A percentile compares a stretch with the other conserved stretches of the same genome.
These are phyloP conservation scores for Lutraria lutraria DNA, from an alignment of 2,888 invertebrate species.

Conservation along the genomic window DNA sequence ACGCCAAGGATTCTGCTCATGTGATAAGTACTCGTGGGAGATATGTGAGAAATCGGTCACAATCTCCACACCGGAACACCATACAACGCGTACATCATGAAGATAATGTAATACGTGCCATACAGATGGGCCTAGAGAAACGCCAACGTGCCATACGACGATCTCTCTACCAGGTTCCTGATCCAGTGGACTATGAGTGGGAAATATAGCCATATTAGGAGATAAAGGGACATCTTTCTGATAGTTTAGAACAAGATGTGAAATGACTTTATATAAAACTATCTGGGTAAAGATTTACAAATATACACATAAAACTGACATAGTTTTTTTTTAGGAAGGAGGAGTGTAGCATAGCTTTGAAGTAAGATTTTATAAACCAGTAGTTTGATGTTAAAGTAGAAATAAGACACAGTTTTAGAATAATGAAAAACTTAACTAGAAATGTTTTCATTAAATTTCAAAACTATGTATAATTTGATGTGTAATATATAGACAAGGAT, in stretches of 20 bases:
- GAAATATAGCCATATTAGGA: conserved; percentile 66
- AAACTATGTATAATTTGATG: not conserved
- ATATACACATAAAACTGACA: not conserved
- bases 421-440: not conserved
- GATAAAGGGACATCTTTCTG: not conserved
- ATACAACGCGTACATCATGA: conserved; percentile 69
- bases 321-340: not conserved
- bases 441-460: too few relatives aligned
- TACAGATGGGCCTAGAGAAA: conserved; percentile 79
- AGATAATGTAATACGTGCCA: conserved; percentile 76
- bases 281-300: not conserved
- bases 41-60: conserved; percentile 73
- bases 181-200: conserved; percentile 76
- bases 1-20: conserved; percentile 11
- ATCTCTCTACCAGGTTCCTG: conserved; percentile 77
- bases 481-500: not conserved
- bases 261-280: not conserved
- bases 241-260: not conserved
- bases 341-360: not conserved
- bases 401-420: not conserved
- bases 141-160: conserved; percentile 75
- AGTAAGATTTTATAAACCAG: not conserved
- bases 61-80: conserved; percentile 71
- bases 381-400: not conserved
- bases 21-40: conserved; percentile 59